These are phyloP conservation scores for Triplophysa dalaica DNA, from an alignment of 2,113 vertebrate species.

Conservation along the genomic window DNA sequence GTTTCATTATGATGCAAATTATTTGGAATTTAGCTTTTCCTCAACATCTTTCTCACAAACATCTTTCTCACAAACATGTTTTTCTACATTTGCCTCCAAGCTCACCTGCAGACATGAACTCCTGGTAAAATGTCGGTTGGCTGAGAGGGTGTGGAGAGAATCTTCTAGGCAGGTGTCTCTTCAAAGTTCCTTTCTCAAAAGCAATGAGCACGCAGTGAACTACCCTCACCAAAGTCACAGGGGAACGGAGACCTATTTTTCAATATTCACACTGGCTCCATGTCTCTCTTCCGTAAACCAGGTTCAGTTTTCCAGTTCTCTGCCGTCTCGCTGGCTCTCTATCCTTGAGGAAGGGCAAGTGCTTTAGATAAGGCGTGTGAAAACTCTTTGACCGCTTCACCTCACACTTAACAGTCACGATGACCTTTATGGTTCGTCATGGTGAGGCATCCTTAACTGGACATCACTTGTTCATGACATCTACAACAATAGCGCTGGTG, in stretches of 20 bases:
- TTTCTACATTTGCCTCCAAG: neutral
- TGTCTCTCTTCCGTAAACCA: neutral
- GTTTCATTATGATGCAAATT: neutral
- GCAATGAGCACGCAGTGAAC: constrained; percentile 38
- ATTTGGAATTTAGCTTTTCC: neutral
- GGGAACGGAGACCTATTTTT: constrained; percentile 15
- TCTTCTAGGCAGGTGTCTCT: constrained; percentile 28
- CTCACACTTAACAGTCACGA: constrained; percentile 34
- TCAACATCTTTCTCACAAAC: neutral
- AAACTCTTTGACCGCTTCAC: constrained; percentile 21
- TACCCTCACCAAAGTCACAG: constrained; percentile 22
- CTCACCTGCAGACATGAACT: neutral
- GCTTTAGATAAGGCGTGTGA: constrained; percentile 37
- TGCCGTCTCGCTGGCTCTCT: neutral
- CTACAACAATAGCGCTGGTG: constrained; percentile 45
- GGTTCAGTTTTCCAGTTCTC: neutral
- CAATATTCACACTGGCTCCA: neutral
- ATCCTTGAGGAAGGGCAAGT: constrained; percentile 7
- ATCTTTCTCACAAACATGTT: neutral
- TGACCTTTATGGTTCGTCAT: constrained; percentile 37
- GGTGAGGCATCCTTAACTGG: constrained; percentile 26
- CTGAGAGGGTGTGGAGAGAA: constrained; percentile 4
- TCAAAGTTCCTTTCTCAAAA: constrained; percentile 32
- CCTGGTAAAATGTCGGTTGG: constrained; percentile 9
- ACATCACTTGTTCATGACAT: constrained; percentile 25